Base-by-base conservation (phyloP, 2,888 invertebrate species). In the Agrypnus murinus region DNA sequence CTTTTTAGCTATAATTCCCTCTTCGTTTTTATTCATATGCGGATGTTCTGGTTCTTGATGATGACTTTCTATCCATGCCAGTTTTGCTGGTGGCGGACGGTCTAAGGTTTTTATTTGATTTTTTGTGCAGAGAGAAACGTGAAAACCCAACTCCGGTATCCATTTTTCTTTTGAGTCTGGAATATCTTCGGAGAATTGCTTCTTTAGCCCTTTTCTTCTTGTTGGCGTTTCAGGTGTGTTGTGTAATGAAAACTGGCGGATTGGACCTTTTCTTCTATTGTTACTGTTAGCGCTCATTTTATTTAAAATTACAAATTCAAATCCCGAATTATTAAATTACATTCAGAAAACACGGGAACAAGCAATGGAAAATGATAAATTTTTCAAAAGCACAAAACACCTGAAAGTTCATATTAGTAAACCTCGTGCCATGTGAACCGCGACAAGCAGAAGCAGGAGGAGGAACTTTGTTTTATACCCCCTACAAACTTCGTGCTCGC, bases 191-290 rank as follows among this genome's bases (percentile, higher is more conserved):
- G 84, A 84, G 63, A 81, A 79, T 75, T 84, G 85, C 71, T 83
- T 84, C 65, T 77, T 83, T n/a, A 84, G 72, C 7, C 76, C 66
- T 62, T 77, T 80, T 53, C 79, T 75, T 57, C 78, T 66, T 57
- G 75, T 74, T 25, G 75, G 74, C 12, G 74, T 73, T 15, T 77
- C 63, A 12, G 74, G 53, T n/a, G 84, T 84, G 73, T 80, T 81
- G 50, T 80, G 81, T 10, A 86, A 73, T 2, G 85, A 84, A 19
- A 84, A 73, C 72, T 85, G 85, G 4, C 85, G 80, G 62, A 84
- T 78, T n/a, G 82, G 79, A 1, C 80, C 78, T 9, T 81, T 74
- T 75, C 82, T 84, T 70, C 79, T 77, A n/a, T n/a, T n/a, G n/a
- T n/a, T n/a, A n/a, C n/a, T 72, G 60, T 74, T 73, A 12, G 74